Percentiles rank a stretch among this genome's conserved stretches.
Evolutionary conservation across 2,797 vertebrate genomes (phyloP).

Genomic region (Gymnodraco acuticeps): DNA sequence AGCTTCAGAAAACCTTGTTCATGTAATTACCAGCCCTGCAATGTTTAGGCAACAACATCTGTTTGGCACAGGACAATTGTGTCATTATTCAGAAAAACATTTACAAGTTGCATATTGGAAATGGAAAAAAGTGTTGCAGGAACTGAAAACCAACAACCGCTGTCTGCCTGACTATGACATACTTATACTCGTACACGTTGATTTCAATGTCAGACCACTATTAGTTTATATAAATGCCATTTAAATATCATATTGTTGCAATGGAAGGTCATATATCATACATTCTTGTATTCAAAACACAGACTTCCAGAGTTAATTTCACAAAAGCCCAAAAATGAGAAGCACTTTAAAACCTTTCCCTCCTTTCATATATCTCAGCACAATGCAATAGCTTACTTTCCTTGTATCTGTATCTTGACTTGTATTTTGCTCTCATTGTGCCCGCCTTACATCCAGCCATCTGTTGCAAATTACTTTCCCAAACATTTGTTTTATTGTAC

Average conservation of each 20-base stretch:
- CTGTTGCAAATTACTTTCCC: conserved; percentile 61
- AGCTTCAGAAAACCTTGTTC: not conserved
- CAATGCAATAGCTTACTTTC: conserved; percentile 23
- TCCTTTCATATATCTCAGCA: conserved; percentile 27
- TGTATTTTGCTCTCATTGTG: conserved; percentile 42
- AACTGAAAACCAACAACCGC: not conserved
- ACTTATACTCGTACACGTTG: not conserved
- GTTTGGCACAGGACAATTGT: too few species aligned
- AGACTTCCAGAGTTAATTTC: conserved; percentile 13
- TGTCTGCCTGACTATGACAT: not conserved
- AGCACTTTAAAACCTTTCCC: conserved; percentile 15
- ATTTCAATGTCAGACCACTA: conserved; percentile 3
- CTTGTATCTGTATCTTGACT: conserved; percentile 45
- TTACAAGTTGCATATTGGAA: conserved; percentile 13
- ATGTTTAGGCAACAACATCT: not conserved
- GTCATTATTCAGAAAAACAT: not conserved
- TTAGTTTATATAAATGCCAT: conserved; percentile 20
- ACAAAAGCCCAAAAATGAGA: not conserved
- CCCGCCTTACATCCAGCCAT: conserved; percentile 54
- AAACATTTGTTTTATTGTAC: conserved; percentile 52
- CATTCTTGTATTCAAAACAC: not conserved
- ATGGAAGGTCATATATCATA: not conserved
- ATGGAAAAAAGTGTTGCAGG: not conserved
- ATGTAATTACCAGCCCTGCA: not conserved
- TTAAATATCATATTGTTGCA: conserved; percentile 2